Evolutionary conservation across 2,888 invertebrate genomes (phyloP), one percentile per base, ranked within the genome.

Genomic region (Byasa hedistus): DNA sequence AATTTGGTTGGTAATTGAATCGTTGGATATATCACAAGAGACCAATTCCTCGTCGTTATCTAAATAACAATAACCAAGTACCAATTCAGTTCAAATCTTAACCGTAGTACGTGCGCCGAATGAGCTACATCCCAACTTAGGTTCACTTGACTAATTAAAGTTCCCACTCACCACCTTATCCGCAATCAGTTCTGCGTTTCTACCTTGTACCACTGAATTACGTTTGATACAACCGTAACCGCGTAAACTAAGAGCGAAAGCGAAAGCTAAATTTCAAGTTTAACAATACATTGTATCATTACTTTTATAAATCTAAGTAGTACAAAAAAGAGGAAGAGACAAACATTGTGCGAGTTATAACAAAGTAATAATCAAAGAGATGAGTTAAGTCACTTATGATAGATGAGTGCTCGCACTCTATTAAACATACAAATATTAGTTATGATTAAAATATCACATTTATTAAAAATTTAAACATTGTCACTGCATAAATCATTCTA

Each of bases 101-200:
- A 19, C 17, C 39, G 36, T 59, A 39, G 39, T 39, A 66, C 52
- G 52, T 66, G 57, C 54, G 32, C 19, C 36, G 56, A 48, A 52
- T 51, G 27, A 69, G 63, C 64, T 64, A 68, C 68, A 69, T 66
- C 64, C 66, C 66, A 44, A 48, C 59, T 70, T 51, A 65, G 68
- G 57, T 61, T 65, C 71, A 71, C 72, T 72, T 73, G 75, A 76
- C 76, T 80, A 79, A 79, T 81, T 80, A 79, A 74, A 72, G 72
- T 69, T 69, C 69, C 69, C 71, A 73, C 72, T 76, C 72, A 68
- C 71, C 74, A 73, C 75, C 76, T 78, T 76, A 78, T 75, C 77
- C 76, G 74, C 78, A 79, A 79, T 79, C 79, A 76, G 71, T 68
- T 73, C 67, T 71, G 72, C 74, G 73, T 76, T 77, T 72, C 76